phyloP scores from a whole-genome alignment of 2,888 invertebrate genomes.

The Megastigmus dorsalis region DNA sequence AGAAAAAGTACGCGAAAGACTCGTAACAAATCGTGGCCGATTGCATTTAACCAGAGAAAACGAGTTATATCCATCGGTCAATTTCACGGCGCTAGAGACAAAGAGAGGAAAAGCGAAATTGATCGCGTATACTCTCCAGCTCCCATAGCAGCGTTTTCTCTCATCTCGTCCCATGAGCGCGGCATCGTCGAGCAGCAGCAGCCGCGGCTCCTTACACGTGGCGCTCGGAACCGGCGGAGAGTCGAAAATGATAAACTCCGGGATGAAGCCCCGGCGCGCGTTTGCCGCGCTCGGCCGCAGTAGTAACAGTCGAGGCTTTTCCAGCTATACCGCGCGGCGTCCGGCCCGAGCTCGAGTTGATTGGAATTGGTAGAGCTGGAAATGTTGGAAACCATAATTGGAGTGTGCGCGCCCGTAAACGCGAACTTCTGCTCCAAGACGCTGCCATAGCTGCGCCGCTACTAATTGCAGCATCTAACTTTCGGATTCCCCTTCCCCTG shows the following conservation, averaged over 20 bases:
- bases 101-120: conserved; percentile 29
- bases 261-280: not conserved
- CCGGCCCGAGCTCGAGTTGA: conserved; percentile 49
- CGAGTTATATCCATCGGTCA: conserved; percentile 30
- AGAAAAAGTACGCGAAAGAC: not conserved
- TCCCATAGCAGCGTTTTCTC: not conserved
- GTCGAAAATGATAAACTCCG: conserved; percentile 46
- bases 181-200: no score
- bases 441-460: conserved; percentile 20
- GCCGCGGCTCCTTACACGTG: not conserved
- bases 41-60: conserved; percentile 27
- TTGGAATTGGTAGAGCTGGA: conserved; percentile 50
- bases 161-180: not conserved
- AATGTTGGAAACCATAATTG: conserved; percentile 57
- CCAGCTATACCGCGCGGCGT: no score
- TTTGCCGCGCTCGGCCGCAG: not conserved
- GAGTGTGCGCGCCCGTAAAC: conserved; percentile 55
- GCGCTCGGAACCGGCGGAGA: conserved; percentile 1
- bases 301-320: conserved; percentile 11
- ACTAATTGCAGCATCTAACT: conserved; percentile 58
- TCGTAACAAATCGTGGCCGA: conserved; percentile 23
- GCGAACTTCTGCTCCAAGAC: conserved; percentile 52
- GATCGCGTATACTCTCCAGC: no score
- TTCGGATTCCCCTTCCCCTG: conserved; percentile 52
- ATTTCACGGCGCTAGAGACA: conserved; percentile 42